These are phyloP conservation scores for Microcaecilia unicolor DNA, from an alignment of 2,797 vertebrate genomes.

Conservation along the genomic window DNA sequence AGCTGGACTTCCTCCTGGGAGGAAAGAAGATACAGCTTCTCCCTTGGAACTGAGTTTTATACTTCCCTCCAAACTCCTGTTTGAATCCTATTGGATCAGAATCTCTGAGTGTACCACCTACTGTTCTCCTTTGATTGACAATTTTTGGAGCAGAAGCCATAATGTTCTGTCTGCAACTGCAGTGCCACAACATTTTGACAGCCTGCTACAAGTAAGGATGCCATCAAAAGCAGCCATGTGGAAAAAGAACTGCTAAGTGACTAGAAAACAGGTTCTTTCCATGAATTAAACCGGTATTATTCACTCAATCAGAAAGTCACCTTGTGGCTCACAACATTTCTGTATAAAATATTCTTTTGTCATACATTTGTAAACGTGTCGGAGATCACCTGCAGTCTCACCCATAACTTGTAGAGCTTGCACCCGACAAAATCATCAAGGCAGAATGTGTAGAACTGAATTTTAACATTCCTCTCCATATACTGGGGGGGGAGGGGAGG, in stretches of 20 bases:
- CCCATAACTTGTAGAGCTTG: conserved; percentile 35
- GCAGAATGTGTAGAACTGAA: too few species aligned
- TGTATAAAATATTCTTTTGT: conserved; percentile 66
- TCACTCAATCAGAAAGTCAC: conserved; percentile 43
- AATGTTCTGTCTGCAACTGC: too few species aligned
- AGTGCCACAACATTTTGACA: too few species aligned
- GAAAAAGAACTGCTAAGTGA: conserved; percentile 44
- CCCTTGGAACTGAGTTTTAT: too few species aligned
- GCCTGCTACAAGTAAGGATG: conserved; percentile 11
- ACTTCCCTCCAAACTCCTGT: too few species aligned
- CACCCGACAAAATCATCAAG: conserved; percentile 55
- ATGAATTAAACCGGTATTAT: conserved; percentile 40
- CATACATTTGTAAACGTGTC: conserved; percentile 61
- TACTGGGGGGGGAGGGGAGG: background rate
- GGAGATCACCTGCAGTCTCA: conserved; percentile 36
- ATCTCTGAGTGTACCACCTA: too few species aligned
- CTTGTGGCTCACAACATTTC: conserved; percentile 50
- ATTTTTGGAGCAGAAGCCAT: too few species aligned
- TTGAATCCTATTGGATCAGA: too few species aligned
- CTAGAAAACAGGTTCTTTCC: conserved; percentile 55
- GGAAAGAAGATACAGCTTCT: too few species aligned
- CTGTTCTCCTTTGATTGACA: too few species aligned
- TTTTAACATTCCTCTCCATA: background rate
- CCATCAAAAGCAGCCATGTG: conserved; percentile 10
- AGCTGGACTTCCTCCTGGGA: too few species aligned